These are phyloP conservation scores for Pachymerium ferrugineum DNA, from an alignment of 2,888 invertebrate species.

Conservation along the genomic window DNA sequence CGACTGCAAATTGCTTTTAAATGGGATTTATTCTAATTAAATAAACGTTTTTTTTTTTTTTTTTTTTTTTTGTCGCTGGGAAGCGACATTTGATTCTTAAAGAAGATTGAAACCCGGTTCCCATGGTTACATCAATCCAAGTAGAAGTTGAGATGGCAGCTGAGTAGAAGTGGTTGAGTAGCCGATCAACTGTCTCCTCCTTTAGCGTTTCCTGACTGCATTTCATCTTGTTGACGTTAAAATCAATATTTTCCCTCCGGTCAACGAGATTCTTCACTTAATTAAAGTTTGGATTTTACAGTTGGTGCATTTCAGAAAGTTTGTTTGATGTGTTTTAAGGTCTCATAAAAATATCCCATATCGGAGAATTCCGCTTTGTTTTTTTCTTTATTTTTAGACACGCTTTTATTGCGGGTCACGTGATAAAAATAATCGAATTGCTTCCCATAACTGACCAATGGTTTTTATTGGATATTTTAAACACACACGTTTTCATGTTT, in stretches of 20 bases:
- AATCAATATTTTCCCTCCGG: slow-evolving; percentile 11
- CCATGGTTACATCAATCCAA: slow-evolving; percentile 6
- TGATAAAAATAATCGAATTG: no score
- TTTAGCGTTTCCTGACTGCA: slow-evolving; percentile 19
- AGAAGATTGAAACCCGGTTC: slow-evolving; percentile 1
- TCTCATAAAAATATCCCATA: not conserved
- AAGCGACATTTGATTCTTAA: not conserved
- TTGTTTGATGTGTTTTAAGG: no score
- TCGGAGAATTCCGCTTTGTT: no score
- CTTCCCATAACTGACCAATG: no score
- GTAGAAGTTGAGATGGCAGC: slow-evolving; percentile 19
- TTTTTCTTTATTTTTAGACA: no score
- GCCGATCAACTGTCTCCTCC: slow-evolving; percentile 20
- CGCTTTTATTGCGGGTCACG: no score
- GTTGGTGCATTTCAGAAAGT: not conserved
- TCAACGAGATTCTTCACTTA: slow-evolving; percentile 4
- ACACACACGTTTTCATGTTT: no score
- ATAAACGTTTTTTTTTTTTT: slow-evolving; percentile 11
- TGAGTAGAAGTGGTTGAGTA: slow-evolving; percentile 4
- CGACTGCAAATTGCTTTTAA: not conserved
- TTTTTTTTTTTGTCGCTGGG: no score
- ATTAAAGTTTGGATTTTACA: not conserved
- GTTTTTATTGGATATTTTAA: no score
- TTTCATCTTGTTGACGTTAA: slow-evolving; percentile 19
- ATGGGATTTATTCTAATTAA: slow-evolving; percentile 10